Evolutionary conservation across 2,113 vertebrate genomes (phyloP).

Genomic region (Apteryx mantelli): DNA sequence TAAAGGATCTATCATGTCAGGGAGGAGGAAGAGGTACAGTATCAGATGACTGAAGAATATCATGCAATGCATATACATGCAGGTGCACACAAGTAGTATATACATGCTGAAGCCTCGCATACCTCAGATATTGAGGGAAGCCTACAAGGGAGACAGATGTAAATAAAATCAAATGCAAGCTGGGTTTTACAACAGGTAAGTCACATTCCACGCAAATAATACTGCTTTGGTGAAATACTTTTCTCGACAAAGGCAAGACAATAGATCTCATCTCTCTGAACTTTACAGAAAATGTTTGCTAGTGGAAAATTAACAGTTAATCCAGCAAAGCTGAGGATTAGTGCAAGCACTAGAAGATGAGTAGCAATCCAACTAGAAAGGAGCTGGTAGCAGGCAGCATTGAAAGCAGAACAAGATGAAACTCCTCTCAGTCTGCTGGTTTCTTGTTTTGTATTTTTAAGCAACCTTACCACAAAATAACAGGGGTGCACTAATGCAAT

Average conservation of each 20-base stretch:
- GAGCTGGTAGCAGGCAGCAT: neutral
- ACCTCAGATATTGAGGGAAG: neutral
- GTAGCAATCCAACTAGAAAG: neutral
- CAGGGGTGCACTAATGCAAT: neutral
- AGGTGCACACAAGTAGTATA: neutral
- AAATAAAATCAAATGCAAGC: neutral
- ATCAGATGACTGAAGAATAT: neutral
- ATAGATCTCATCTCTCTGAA: neutral
- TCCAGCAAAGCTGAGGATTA: conserved; percentile 28
- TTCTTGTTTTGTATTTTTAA: neutral
- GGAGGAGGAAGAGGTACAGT: neutral
- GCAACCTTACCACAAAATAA: neutral
- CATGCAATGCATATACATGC: too few species aligned
- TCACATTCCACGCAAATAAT: neutral
- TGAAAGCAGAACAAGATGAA: neutral
- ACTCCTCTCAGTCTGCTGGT: neutral
- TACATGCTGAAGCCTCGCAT: neutral
- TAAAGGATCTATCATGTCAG: neutral
- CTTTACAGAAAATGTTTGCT: neutral
- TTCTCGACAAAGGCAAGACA: neutral
- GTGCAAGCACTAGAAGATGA: neutral
- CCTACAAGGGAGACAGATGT: neutral
- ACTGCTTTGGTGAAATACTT: neutral
- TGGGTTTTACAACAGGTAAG: neutral
- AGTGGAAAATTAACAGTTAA: conserved; percentile 30